phyloP scores from a whole-genome alignment of 2,888 invertebrate species.

The Monochamus alternatus region DNA sequence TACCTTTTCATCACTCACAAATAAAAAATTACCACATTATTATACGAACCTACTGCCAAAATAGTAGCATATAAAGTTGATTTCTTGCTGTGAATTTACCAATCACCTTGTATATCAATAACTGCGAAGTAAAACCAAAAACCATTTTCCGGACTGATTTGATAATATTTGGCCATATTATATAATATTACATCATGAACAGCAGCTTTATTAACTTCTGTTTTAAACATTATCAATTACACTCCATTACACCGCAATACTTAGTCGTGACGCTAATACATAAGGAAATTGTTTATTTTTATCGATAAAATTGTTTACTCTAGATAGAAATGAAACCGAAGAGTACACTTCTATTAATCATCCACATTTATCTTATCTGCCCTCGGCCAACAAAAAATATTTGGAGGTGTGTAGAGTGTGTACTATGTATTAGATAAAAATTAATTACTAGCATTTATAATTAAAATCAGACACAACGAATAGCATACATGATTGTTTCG shows the following conservation, averaged over 20 bases:
- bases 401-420: constrained; percentile 21
- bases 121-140: no score
- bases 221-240: constrained; percentile 2
- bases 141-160: no score
- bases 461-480: constrained; percentile 10
- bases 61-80: no score
- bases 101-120: no score
- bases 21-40: no score
- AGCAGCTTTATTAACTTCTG: constrained; percentile 2
- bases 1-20: no score
- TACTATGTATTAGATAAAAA: constrained; percentile 11
- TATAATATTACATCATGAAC: neutral
- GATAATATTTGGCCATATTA: no score
- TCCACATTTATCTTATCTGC: constrained; percentile 17
- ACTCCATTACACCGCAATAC: neutral
- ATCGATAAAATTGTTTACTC: constrained; percentile 11
- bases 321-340: constrained; percentile 7
- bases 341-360: constrained; percentile 9
- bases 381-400: neutral
- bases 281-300: neutral
- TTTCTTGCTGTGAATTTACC: no score
- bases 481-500: neutral
- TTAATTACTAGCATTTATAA: constrained; percentile 18
- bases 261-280: neutral
- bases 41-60: no score